Percentiles rank a stretch among this genome's conserved stretches.
Evolutionary conservation across 2,888 invertebrate species (phyloP).

Genomic region (Tanaodytes sp.): DNA sequence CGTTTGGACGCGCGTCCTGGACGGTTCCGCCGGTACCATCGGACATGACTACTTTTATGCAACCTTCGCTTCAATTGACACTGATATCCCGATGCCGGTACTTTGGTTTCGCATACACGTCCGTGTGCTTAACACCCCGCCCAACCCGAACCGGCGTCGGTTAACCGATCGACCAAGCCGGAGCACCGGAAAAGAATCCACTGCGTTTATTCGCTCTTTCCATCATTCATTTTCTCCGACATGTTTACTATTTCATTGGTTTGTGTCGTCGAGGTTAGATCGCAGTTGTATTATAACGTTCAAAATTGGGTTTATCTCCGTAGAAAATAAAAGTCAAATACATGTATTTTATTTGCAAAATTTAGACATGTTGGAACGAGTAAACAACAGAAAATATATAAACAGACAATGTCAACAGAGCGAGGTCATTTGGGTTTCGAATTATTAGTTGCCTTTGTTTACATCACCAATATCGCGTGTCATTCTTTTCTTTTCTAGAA

Average conservation of each 20-base stretch:
- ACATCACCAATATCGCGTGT: too few relatives aligned
- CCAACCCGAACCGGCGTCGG: slow-evolving; percentile 29
- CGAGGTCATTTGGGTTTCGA: too few relatives aligned
- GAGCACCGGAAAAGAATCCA: slow-evolving; percentile 42
- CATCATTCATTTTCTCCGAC: not conserved
- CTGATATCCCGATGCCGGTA: slow-evolving; percentile 48
- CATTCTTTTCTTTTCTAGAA: too few relatives aligned
- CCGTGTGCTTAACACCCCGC: slow-evolving; percentile 25
- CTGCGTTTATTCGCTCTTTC: slow-evolving; percentile 28
- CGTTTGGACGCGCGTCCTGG: slow-evolving; percentile 69
- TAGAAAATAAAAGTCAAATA: too few relatives aligned
- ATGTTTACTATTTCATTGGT: not conserved
- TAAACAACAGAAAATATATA: too few relatives aligned
- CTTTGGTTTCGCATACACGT: slow-evolving; percentile 41
- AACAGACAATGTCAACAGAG: too few relatives aligned
- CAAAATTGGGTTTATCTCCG: too few relatives aligned
- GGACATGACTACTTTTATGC: slow-evolving; percentile 68
- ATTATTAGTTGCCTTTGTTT: too few relatives aligned
- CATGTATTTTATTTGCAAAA: too few relatives aligned
- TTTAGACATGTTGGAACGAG: too few relatives aligned
- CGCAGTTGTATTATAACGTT: too few relatives aligned
- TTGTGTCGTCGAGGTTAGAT: slow-evolving; percentile 22
- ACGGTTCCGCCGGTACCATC: slow-evolving; percentile 61
- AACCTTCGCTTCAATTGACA: slow-evolving; percentile 64
- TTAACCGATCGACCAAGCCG: slow-evolving; percentile 36